Evolutionary conservation across 2,888 invertebrate species (phyloP).

Genomic region (Dendrolimus houi): DNA sequence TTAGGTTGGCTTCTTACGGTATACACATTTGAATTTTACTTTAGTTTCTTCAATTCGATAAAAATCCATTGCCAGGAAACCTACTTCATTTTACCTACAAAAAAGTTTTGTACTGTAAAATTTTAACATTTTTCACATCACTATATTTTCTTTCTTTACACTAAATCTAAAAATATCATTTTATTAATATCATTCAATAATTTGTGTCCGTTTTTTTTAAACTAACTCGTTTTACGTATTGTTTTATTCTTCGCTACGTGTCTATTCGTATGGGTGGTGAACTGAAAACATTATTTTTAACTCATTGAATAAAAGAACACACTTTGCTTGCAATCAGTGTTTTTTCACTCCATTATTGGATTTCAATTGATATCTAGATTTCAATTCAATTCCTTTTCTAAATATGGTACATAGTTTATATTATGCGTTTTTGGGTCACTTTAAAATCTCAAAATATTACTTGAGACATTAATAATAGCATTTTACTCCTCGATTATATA

Average conservation of each 20-base stretch:
- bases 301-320: neutral
- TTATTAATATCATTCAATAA: conserved; percentile 21
- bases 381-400: neutral
- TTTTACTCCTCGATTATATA: too few relatives aligned
- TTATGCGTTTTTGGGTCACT: too few relatives aligned
- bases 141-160: conserved; percentile 5
- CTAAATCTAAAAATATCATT: conserved; percentile 9
- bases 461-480: too few relatives aligned
- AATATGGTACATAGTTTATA: too few relatives aligned
- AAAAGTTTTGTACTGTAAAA: conserved; percentile 21
- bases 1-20: too few relatives aligned
- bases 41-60: too few relatives aligned
- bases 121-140: conserved; percentile 10
- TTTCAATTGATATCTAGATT: neutral
- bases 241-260: conserved; percentile 6
- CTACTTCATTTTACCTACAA: neutral
- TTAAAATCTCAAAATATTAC: too few relatives aligned
- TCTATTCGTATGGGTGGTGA: neutral
- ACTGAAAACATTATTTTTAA: neutral
- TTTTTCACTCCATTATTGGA: too few relatives aligned
- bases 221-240: conserved; percentile 5
- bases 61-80: too few relatives aligned
- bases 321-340: too few relatives aligned
- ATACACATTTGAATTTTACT: too few relatives aligned
- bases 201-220: neutral